Conservation (phyloP, 2,797 vertebrate species). For the Clamator glandarius region DNA sequence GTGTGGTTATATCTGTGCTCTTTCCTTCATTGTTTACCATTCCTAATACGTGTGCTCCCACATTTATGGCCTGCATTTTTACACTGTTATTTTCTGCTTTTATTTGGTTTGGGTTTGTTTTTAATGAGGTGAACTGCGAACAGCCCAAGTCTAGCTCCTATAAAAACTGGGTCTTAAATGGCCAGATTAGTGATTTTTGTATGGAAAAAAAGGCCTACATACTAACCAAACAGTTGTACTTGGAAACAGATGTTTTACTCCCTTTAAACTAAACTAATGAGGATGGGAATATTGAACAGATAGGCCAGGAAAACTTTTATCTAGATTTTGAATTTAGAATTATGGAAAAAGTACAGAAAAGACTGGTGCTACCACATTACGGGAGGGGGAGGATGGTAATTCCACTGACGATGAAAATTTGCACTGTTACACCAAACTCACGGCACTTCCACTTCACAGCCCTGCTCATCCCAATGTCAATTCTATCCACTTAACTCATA, state of each 20-base stretch:
- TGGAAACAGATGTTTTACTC: constrained; percentile 30
- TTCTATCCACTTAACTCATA: not conserved
- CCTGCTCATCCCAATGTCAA: not conserved
- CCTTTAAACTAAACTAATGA: constrained; percentile 1
- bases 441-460: not conserved
- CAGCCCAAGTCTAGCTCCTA: constrained; percentile 32
- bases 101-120: constrained; percentile 47
- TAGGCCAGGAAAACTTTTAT: not conserved
- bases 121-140: constrained; percentile 64
- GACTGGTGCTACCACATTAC: not conserved
- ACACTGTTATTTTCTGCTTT: not conserved
- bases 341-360: not conserved
- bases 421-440: not conserved
- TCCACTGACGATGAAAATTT: not conserved
- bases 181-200: not conserved
- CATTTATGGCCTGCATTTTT: not conserved
- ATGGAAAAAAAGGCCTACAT: not conserved
- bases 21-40: not conserved
- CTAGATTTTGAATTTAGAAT: not conserved
- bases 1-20: not conserved
- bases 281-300: not conserved
- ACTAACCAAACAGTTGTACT: not conserved
- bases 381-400: not conserved
- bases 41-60: not conserved
- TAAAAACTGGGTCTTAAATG: constrained; percentile 22